Percentiles rank a stretch among this genome's conserved stretches.
Conservation (phyloP, 2,888 invertebrate species). For the Ochlodes sylvanus region DNA sequence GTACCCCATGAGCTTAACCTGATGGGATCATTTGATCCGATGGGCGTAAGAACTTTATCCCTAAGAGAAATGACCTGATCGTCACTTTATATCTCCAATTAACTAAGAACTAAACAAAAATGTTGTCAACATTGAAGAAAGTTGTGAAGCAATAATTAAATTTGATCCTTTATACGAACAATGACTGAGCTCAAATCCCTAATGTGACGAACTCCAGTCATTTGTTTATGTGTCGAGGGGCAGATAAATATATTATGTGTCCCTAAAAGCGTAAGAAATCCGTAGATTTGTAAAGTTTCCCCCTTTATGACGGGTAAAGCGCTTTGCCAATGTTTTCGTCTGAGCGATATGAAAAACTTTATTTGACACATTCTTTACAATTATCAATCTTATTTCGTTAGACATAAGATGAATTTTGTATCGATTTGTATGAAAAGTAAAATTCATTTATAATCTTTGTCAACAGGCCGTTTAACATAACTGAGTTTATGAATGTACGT, state of each 20-base stretch:
- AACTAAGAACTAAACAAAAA: not conserved
- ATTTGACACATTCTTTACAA: constrained; percentile 46
- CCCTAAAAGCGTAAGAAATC: constrained; percentile 82
- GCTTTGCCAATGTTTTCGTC: constrained; percentile 76
- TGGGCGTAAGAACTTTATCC: no score
- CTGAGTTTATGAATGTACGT: constrained; percentile 71
- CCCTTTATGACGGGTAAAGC: constrained; percentile 80
- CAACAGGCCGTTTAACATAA: constrained; percentile 72
- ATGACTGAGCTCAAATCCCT: constrained; percentile 66
- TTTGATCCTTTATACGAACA: constrained; percentile 29
- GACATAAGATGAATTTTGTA: constrained; percentile 49
- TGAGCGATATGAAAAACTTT: constrained; percentile 80
- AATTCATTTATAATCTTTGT: constrained; percentile 74
- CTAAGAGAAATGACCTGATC: no score
- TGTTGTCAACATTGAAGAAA: not conserved
- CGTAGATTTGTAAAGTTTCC: constrained; percentile 83
- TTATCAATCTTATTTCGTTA: constrained; percentile 49
- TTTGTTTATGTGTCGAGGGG: constrained; percentile 80
- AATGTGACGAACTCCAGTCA: constrained; percentile 69
- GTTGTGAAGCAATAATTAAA: not conserved
- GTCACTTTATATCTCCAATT: no score
- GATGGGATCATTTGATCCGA: no score
- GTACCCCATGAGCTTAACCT: no score
- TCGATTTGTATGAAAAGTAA: constrained; percentile 49
- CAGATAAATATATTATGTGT: constrained; percentile 82